These are phyloP conservation scores for Euura saliciscinereae DNA, from an alignment of 1,140 invertebrate species.

Conservation along the genomic window DNA sequence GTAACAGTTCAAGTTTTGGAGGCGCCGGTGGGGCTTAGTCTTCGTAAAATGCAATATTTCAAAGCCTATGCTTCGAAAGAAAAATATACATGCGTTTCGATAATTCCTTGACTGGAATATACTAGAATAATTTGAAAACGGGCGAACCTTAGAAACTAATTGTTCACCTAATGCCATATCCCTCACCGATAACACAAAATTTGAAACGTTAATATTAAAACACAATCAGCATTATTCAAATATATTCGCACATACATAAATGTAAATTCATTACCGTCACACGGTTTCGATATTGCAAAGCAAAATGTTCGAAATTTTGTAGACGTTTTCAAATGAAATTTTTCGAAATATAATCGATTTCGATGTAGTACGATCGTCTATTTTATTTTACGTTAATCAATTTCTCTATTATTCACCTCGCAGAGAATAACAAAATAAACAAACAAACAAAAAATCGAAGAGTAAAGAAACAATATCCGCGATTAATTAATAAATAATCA, in stretches of 20 bases:
- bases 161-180: background rate
- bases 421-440: too few species aligned
- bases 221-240: background rate
- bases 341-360: too few species aligned
- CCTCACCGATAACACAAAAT: background rate
- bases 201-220: conserved; percentile 5
- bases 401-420: too few species aligned
- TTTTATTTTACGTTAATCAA: too few species aligned
- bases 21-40: background rate
- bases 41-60: background rate
- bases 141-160: too few species aligned
- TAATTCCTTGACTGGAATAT: background rate
- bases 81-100: background rate
- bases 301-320: background rate
- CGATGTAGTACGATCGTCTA: too few species aligned
- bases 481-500: too few species aligned
- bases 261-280: too few species aligned
- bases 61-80: background rate
- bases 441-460: too few species aligned
- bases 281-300: background rate
- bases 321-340: background rate
- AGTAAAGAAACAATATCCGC: too few species aligned
- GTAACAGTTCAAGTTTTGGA: background rate
- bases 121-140: too few species aligned
- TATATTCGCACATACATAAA: background rate